A percentile compares a stretch with the other conserved stretches of the same genome.
These are phyloP conservation scores for Catharus fuscescens DNA, from an alignment of 2,113 vertebrate genomes.

Conservation along the genomic window DNA sequence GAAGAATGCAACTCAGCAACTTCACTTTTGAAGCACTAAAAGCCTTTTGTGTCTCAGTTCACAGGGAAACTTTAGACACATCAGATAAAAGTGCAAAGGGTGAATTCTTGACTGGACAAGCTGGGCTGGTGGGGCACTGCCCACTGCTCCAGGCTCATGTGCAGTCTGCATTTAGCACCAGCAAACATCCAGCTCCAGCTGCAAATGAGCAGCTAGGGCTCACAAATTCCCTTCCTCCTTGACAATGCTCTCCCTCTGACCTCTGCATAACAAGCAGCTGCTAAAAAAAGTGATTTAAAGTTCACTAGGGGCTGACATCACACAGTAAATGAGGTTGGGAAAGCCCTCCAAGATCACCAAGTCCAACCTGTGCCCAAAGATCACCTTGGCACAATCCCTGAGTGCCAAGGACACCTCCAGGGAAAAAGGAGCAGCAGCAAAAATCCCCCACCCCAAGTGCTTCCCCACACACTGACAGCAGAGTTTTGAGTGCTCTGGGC, in stretches of 20 bases:
- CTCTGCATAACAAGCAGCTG: background rate
- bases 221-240: background rate
- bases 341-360: background rate
- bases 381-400: background rate
- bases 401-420: background rate
- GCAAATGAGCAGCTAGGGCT: background rate
- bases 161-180: accelerated
- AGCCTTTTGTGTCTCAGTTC: background rate
- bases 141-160: background rate
- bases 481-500: accelerated
- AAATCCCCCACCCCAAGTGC: background rate
- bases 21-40: background rate
- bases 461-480: accelerated
- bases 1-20: background rate
- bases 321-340: background rate
- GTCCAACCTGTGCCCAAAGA: background rate
- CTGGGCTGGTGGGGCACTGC: background rate
- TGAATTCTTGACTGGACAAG: accelerated
- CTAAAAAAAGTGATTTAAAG: background rate
- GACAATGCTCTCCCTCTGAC: background rate
- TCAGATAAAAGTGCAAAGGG: background rate
- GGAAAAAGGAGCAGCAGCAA: background rate
- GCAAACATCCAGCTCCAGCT: background rate
- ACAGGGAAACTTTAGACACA: background rate
- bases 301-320: background rate